Base-by-base conservation (phyloP, 2,113 vertebrate genomes). In the Ceyx melanurus region DNA sequence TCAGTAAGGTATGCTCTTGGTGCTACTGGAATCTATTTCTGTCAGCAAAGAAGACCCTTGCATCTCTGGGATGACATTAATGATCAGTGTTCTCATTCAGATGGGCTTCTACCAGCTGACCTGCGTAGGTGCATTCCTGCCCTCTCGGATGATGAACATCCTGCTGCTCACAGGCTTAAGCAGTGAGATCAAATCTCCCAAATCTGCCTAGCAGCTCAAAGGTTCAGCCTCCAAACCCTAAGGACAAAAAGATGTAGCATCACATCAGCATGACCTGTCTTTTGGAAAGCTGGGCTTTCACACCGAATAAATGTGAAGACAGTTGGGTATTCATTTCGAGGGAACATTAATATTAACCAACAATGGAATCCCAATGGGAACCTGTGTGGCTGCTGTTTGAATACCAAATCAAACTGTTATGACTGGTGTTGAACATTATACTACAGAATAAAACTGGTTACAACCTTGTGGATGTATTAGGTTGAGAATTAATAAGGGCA, bases 281-380 rank as follows among this genome's bases (percentile, higher is more conserved):
- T 90, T 91, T 48, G 57, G 67, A 87, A 79, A 54, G 67, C 79
- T 88, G 51, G 86, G 56, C 51, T 95, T 96, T 97, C 92, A 68
- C 77, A 31, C 1, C 54, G 84, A 76, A 88, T 88, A 92, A 91
- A 82, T 58, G 56, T 64, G 53, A 93, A 92, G 81, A 77, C 66
- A 88, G 57, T 61, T 88, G 88, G 85, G 16, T 43, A 5, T 72
- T 97, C 40, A 84, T 85, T 94, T 94, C 82, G 93, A 96, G 61
- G 77, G 68, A 95, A 82, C 54, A 94, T 94, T 95, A 93, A 90
- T 96, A 96, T 95, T 96, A 95, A 92, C 43, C 48, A 97, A 82
- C 77, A 93, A 46, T 72, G 31, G 37, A 84, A 70, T 95, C 42
- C 94, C 67, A 48, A 37, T 2, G 58, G 82, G 67, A 87, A 84